Evolutionary conservation across 2,888 invertebrate genomes (phyloP), one percentile per base, ranked within the genome.

Genomic region (Lacanobia wlatinum): DNA sequence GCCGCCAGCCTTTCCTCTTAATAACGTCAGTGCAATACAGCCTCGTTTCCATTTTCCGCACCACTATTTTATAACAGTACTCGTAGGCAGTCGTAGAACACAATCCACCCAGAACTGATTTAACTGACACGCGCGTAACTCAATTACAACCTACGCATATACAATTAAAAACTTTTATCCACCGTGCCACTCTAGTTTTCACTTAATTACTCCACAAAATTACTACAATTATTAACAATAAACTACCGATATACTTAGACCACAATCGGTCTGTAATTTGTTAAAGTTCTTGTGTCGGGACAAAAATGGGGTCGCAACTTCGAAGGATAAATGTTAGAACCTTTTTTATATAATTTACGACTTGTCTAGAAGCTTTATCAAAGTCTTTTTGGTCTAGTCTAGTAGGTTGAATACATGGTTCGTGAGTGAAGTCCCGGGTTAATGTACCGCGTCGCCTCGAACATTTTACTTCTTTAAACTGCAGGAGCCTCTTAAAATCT

Each of bases 331-430:
- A 80, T 78, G 70, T 80, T 82, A 70, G 80, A 72, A 72, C 76
- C 84, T 84, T 81, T 83, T 83, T 81, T 75, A 78, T 77, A 77
- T 77, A 77, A 83, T 83, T 81, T 81, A 81, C 81, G 83, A 81
- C 81, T 81, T 83, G 80, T 80, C 84, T 73, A 67, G 77, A 72
- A 84, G 84, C 64, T 84, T 74, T 77, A 74, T 80, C 70, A 62
- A 66, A 55, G 66, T 72, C 71, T 70, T 82, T 72, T 84, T 71
- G 62, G 73, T 82, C 71, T 82, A 60, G 76, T 83, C 76, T 79
- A 52, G 69, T 70, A 62, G 63, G 69, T 69, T 80, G 56, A 82
- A 71, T 68, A 84, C 80, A 73, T 48, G 76, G 71, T 74, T 83
- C 80, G 76, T 73, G 83, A 84, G 83, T 74, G 85, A 84, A 84